Evolutionary conservation across 2,797 vertebrate genomes (phyloP).

Genomic region (Leucoraja ocellata): DNA sequence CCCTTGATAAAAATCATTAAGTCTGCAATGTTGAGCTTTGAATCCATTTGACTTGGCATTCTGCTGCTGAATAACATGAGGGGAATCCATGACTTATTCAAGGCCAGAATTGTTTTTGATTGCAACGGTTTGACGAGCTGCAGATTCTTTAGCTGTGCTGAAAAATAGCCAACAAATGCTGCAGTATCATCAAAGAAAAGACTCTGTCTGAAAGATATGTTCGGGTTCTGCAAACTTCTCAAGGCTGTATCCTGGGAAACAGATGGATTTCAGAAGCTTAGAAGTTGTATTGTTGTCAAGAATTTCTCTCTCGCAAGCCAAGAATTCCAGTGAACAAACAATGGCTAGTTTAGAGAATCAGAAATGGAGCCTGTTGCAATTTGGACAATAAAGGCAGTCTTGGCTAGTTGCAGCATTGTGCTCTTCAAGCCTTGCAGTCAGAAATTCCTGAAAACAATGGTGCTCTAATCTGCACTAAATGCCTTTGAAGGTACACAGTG

Average conservation of each 20-base stretch:
- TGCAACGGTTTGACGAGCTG: not conserved
- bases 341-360: conserved; percentile 37
- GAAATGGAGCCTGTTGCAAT: conserved; percentile 27
- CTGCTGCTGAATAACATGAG: conserved; percentile 19
- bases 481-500: conserved; percentile 35
- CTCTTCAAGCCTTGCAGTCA: conserved; percentile 33
- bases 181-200: conserved; percentile 29
- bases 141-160: conserved; percentile 26
- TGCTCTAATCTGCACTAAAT: conserved; percentile 24
- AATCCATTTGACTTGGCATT: conserved; percentile 19
- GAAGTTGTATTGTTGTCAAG: conserved; percentile 33
- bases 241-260: conserved; percentile 38
- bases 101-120: conserved; percentile 12
- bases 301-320: conserved; percentile 34
- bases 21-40: conserved; percentile 14
- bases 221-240: conserved; percentile 34
- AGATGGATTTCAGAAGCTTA: conserved; percentile 37
- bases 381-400: conserved; percentile 33
- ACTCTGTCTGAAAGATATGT: conserved; percentile 35
- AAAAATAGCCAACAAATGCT: conserved; percentile 27
- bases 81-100: conserved; percentile 14
- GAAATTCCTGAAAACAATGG: conserved; percentile 37
- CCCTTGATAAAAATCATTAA: conserved; percentile 14
- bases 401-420: not conserved
- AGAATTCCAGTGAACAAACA: conserved; percentile 35